Base-by-base conservation (phyloP, 2,797 vertebrate species). In the Phrynocephalus guinanensis region DNA sequence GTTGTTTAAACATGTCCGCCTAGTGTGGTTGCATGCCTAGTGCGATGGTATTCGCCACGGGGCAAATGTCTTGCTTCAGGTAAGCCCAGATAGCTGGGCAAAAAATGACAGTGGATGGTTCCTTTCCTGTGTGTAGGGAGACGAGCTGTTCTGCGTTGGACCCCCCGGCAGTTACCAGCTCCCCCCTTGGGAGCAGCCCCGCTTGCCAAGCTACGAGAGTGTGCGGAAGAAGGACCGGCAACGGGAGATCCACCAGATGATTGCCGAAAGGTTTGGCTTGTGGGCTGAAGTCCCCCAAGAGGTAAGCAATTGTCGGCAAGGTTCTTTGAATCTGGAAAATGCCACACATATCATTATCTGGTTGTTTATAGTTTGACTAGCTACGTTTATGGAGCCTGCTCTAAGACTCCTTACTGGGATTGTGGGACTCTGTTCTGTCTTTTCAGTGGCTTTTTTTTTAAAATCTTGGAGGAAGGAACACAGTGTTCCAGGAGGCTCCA, bases 191-290 rank as follows among this genome's bases (percentile, higher is more conserved):
- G 97, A 97, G 73, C 93, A 93, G 87, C 97, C 97, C 26, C 96
- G 82, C 72, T 92, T 98, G 89, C 97, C 97, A 1, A 97, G 97
- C 92, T 98, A 97, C 0, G 97, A 98, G 92, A 98, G 97, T 0
- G 97, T 98, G 87, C 92, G 96, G 79, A 98, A 98, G 93, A 98
- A 98, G 93, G 97, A 97, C 94, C 95, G 95, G 83, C 97, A 98
- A 94, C 96, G 96, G 89, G 97, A 98, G 91, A 98, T 97, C 95
- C 97, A 98, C 89, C 97, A 97, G 96, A 97, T 97, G 97, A 98
- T 96, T 2, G 97, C 97, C 0, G 96, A 97, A 92, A 94, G 96
- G 89, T 98, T 97, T 1, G 97, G 97, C 87, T 97, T 98, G 88
- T 94, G 91, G 93, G 92, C 95, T 93, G 95, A 95, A 28, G 84